Evolutionary conservation across 2,113 vertebrate genomes (phyloP), one percentile per base, ranked within the genome.

Genomic region (Clarias batrachus): DNA sequence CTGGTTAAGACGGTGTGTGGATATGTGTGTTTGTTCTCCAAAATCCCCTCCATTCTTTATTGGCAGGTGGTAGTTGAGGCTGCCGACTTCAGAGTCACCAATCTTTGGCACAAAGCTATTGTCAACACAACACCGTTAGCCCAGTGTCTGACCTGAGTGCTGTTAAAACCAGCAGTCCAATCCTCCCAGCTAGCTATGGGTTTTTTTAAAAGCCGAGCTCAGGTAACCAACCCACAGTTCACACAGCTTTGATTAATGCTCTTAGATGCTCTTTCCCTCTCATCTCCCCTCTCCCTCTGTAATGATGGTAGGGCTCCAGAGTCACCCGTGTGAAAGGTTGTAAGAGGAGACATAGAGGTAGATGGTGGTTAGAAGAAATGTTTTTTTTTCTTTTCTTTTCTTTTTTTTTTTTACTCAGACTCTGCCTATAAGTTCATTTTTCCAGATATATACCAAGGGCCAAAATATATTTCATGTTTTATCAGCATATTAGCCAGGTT

Each of bases 21-120:
- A 91, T 90, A 65, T 86, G 74, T 80, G 66, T 85, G 70, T 90
- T 88, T 90, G 89, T 88, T 91, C 82, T 84, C 48, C 79, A 73
- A 79, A 90, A 87, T 83, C 81, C 82, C 80, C 70, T 62, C 84
- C 87, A 89, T 92, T 90, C 89, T 81, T 88, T 87, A 82, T 84
- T 87, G 87, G 88, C 90, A 91, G 90, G 87, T 89, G 87, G 79
- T 88, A 90, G 84, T 88, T 89, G 86, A 89, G 89, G 86, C 83
- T 86, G 81, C 59, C 52, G 81, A 83, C 86, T 86, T 86, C 86
- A 89, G 88, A 85, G 84, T 88, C 87, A 83, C 81, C 80, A 86
- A 63, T 83, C 81, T 89, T 85, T 86, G 71, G 79, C 76, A 87
- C 73, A 90, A 80, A 81, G 62, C 86, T 89, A 81, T 90, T 90